Evolutionary conservation across 2,888 invertebrate species (phyloP), one percentile per base, ranked within the genome.

Genomic region (Sicus ferrugineus): DNA sequence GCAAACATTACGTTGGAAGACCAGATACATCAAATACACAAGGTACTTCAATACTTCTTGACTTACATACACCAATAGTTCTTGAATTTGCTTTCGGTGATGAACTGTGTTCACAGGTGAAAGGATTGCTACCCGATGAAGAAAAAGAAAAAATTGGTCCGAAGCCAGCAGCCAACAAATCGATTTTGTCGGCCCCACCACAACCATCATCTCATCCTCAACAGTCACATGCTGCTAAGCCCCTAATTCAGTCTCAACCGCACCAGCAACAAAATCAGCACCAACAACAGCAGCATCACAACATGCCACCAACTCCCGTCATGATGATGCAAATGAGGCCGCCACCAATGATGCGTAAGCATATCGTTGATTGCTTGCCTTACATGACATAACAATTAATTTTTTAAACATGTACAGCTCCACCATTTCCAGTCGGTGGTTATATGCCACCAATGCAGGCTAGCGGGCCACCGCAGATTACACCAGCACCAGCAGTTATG

Each of bases 121-220:
- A 97, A 85, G 97, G 97, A 2, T 88, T 98, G 5, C 86, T 97
- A 72, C 95, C 96, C 0, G 97, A 98, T 81, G 96, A 97, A 82
- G 96, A 97, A 83, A 97, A 97, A 79, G 97, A 98, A 81, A 97
- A 96, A 86, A 97, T 97, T 77, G 98, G 97, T 0, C 97, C 97
- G 0, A 94, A 92, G 86, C 93, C 93, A 2, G 92, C 91, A 50
- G 77, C 74, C 2, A 81, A 74, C 67, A 83, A 83, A 73, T 77
- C 81, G 0, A 81, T 81, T 34, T 79, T 84, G 0, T 78, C 84
- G 21, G 81, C 79, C 0, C 84, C 81, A 3, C 83, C 88, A 73
- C 75, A 87, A 77, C 80, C 82, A 14, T 30, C 66, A 46, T 46
- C 46, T n/a, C 66, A 66, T 56, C 58, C 66, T 19, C 58, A 48